These are phyloP conservation scores for Ethmia dodecea DNA, from an alignment of 2,888 invertebrate species.

Conservation along the genomic window DNA sequence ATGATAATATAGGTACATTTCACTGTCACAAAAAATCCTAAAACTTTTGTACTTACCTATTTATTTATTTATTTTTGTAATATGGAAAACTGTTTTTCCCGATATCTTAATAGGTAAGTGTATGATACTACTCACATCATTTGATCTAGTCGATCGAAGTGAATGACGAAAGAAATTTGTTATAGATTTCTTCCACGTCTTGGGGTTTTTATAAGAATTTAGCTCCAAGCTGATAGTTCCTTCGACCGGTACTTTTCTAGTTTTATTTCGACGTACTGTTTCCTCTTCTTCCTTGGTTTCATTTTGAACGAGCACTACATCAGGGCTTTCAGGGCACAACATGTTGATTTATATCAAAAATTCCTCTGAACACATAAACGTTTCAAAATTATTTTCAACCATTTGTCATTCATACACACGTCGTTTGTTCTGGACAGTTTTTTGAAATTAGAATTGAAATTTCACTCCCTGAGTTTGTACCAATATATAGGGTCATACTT, in stretches of 20 bases:
- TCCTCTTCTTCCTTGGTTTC: slow-evolving; percentile 47
- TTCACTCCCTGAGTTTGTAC: no score
- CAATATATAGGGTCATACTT: no score
- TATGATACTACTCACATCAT: slow-evolving; percentile 58
- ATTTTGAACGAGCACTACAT: slow-evolving; percentile 38
- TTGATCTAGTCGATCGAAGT: slow-evolving; percentile 61
- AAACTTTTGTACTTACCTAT: no score
- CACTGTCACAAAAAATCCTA: no score
- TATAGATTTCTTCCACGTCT: slow-evolving; percentile 67
- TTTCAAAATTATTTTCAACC: slow-evolving; percentile 42
- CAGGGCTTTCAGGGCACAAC: slow-evolving; percentile 54
- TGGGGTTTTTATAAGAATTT: slow-evolving; percentile 53
- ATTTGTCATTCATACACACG: slow-evolving; percentile 19
- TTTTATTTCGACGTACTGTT: slow-evolving; percentile 32
- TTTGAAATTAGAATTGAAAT: slow-evolving; percentile 23
- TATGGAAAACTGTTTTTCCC: no score
- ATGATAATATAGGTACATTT: no score
- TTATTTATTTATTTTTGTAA: not conserved
- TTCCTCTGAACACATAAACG: slow-evolving; percentile 35
- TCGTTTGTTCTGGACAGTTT: slow-evolving; percentile 21
- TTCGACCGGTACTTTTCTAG: slow-evolving; percentile 42
- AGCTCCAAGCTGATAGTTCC: slow-evolving; percentile 47
- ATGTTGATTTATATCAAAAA: slow-evolving; percentile 39
- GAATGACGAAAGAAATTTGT: slow-evolving; percentile 65
- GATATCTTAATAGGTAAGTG: no score